A percentile compares a stretch with the other conserved stretches of the same genome.
phyloP scores from a whole-genome alignment of 2,113 vertebrate genomes.

The Hippocampus abdominalis region DNA sequence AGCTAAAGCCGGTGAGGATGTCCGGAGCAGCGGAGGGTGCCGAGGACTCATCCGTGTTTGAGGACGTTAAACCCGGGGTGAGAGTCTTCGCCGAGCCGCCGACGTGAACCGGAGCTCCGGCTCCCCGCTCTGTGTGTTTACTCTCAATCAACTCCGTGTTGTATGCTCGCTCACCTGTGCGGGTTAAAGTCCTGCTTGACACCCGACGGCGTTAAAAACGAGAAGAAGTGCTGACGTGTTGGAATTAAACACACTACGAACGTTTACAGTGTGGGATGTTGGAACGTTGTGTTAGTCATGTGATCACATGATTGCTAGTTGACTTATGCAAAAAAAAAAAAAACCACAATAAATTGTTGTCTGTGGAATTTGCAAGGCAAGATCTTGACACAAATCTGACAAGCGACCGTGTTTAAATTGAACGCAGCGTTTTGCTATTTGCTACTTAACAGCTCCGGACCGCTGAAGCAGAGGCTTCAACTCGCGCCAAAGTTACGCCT shows the following conservation, averaged over 20 bases:
- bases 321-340: not conserved
- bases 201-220: slow-evolving; percentile 19
- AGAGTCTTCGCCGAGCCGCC: slow-evolving; percentile 41
- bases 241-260: too few relatives aligned
- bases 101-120: slow-evolving; percentile 6
- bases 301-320: slow-evolving; percentile 15
- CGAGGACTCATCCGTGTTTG: slow-evolving; percentile 83
- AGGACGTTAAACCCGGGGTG: slow-evolving; percentile 80
- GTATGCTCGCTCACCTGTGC: slow-evolving; percentile 28
- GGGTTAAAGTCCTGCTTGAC: slow-evolving; percentile 44
- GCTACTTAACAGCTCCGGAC: too few relatives aligned
- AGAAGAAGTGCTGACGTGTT: not conserved
- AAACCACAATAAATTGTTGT: too few relatives aligned
- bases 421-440: too few relatives aligned
- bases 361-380: too few relatives aligned
- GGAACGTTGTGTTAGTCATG: not conserved
- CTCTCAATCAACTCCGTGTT: not conserved
- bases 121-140: not conserved
- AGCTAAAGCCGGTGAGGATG: slow-evolving; percentile 83
- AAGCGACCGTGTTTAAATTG: too few relatives aligned
- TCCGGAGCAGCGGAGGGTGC: slow-evolving; percentile 68
- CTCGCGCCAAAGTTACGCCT: too few relatives aligned
- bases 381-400: too few relatives aligned
- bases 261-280: not conserved
- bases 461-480: too few relatives aligned